A percentile compares a stretch with the other conserved stretches of the same genome.
Conservation (phyloP, 2,113 vertebrate species). For the Gallinago undulata region DNA sequence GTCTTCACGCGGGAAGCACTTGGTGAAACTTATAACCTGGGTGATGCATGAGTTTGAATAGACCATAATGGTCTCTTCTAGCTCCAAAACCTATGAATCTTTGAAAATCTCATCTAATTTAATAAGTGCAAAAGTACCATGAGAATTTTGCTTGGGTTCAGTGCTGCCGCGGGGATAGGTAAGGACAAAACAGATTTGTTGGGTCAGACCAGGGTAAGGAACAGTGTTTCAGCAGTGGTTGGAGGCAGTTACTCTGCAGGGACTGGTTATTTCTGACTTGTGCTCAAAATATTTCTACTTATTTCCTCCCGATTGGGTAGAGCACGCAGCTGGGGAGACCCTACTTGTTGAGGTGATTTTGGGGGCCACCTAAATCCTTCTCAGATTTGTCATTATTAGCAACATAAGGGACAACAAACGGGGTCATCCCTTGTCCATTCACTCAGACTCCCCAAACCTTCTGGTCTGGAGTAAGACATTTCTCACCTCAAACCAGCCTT, state of each 20-base stretch:
- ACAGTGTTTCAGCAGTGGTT: not conserved
- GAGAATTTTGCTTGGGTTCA: not conserved
- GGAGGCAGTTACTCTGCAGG: not conserved
- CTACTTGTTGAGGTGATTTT: not conserved
- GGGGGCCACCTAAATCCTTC: not conserved
- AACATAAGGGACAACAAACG: accelerated
- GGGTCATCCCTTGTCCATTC: not conserved
- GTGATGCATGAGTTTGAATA: not conserved
- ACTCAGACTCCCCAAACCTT: not conserved
- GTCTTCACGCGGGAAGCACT: not conserved
- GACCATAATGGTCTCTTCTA: not conserved
- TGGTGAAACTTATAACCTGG: not conserved
- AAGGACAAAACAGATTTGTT: not conserved
- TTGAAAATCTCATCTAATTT: not conserved
- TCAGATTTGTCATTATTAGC: not conserved
- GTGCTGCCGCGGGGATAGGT: not conserved
- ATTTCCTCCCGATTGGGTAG: not conserved
- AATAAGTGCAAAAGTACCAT: not conserved
- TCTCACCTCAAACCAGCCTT: not conserved
- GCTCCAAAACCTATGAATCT: not conserved
- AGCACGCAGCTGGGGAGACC: not conserved
- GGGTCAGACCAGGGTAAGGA: accelerated
- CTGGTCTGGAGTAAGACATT: not conserved
- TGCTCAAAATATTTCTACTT: not conserved
- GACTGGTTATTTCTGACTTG: not conserved